Evolutionary conservation across 2,797 vertebrate species (phyloP).

Genomic region (Pteronotus mesoamericanus): DNA sequence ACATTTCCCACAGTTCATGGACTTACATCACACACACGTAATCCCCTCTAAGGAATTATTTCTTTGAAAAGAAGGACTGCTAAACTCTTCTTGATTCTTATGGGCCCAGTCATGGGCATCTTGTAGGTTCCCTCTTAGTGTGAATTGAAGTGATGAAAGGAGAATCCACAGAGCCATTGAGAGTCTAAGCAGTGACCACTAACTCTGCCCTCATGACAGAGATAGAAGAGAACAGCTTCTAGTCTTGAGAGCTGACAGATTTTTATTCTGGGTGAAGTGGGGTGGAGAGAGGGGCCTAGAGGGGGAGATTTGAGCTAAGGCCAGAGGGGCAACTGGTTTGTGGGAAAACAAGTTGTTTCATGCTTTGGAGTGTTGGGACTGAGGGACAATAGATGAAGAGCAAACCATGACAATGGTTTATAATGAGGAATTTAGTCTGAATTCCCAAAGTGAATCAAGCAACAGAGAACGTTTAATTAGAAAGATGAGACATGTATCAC

Average conservation of each 20-base stretch:
- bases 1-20: not conserved
- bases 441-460: not conserved
- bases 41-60: not conserved
- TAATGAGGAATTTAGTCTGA: not conserved
- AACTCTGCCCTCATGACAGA: not conserved
- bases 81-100: not conserved
- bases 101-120: not conserved
- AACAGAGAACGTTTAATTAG: conserved; percentile 18
- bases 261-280: not conserved
- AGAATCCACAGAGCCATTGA: not conserved
- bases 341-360: not conserved
- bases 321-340: not conserved
- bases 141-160: not conserved
- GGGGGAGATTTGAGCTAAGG: not conserved
- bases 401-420: not conserved
- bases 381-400: not conserved
- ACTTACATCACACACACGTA: not conserved
- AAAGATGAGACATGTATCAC: not conserved
- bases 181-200: not conserved
- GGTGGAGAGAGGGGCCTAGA: not conserved
- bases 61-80: not conserved
- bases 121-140: not conserved
- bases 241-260: not conserved
- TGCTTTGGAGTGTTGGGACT: not conserved
- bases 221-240: not conserved